These are phyloP conservation scores for Chirona hameri DNA, from an alignment of 2,888 invertebrate genomes.

Conservation along the genomic window DNA sequence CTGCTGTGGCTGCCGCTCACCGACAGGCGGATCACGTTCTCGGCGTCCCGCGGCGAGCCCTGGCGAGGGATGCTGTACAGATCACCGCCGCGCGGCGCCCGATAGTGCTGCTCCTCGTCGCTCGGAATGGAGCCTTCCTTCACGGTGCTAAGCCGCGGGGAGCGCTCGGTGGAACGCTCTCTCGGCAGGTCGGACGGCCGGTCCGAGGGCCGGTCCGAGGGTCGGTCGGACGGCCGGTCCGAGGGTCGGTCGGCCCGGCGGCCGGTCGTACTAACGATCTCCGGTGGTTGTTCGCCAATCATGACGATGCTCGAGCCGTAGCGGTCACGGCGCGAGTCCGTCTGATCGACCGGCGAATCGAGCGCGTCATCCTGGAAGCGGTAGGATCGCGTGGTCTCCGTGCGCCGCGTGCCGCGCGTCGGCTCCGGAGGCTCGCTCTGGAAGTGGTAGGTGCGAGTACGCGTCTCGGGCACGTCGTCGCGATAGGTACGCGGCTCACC, in stretches of 20 bases:
- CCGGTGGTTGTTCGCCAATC: not conserved
- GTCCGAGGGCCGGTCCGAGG: not conserved
- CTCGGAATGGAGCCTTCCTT: not conserved
- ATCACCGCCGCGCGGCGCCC: not conserved
- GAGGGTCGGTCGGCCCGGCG: not conserved
- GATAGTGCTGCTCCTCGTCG: not conserved
- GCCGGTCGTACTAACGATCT: not conserved
- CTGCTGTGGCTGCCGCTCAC: slow-evolving; percentile 25
- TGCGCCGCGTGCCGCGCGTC: not conserved
- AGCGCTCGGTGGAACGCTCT: not conserved
- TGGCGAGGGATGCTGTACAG: not conserved
- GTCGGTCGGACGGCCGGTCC: not conserved
- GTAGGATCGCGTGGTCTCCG: not conserved
- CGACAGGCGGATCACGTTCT: slow-evolving; percentile 7
- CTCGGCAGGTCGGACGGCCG: not conserved
- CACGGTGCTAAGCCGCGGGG: not conserved
- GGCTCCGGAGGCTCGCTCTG: not conserved
- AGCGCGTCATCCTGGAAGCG: not conserved
- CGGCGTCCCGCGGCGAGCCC: not conserved
- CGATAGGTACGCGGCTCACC: not conserved
- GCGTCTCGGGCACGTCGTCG: not conserved
- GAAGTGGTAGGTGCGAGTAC: slow-evolving; percentile 1
- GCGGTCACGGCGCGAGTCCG: not conserved
- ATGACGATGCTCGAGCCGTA: slow-evolving; percentile 27
- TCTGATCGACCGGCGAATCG: not conserved